These are phyloP conservation scores for Eulemur coronatus DNA, from an alignment of 2,797 vertebrate genomes.

Conservation along the genomic window DNA sequence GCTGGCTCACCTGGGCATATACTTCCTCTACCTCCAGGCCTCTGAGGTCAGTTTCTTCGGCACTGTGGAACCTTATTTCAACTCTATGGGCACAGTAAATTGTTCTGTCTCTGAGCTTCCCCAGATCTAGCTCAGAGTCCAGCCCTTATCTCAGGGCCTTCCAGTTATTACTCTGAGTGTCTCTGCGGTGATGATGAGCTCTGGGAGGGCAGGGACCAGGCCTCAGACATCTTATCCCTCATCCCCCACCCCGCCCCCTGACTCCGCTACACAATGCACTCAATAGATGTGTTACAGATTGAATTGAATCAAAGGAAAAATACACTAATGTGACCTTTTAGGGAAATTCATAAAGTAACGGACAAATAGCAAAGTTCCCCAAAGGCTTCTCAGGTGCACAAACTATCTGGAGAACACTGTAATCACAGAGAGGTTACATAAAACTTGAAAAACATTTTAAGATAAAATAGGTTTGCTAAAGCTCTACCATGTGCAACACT, in stretches of 20 bases:
- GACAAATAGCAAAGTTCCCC: background rate
- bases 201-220: background rate
- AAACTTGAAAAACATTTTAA: background rate
- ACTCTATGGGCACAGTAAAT: background rate
- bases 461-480: background rate
- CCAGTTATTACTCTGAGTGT: background rate
- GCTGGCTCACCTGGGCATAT: background rate
- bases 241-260: background rate
- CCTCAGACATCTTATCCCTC: background rate
- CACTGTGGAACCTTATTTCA: background rate
- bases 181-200: background rate
- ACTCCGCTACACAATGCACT: background rate
- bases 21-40: background rate
- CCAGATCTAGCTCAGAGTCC: background rate
- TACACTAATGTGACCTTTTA: background rate
- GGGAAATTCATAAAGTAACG: background rate
- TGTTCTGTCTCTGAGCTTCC: background rate
- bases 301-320: background rate
- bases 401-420: background rate
- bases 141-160: background rate
- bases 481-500: rapidly evolving
- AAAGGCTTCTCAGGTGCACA: background rate
- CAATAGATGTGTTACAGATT: background rate
- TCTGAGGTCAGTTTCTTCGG: background rate
- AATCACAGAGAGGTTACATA: background rate